phyloP scores from a whole-genome alignment of 2,113 vertebrate species.

The Heterotilapia buettikoferi region DNA sequence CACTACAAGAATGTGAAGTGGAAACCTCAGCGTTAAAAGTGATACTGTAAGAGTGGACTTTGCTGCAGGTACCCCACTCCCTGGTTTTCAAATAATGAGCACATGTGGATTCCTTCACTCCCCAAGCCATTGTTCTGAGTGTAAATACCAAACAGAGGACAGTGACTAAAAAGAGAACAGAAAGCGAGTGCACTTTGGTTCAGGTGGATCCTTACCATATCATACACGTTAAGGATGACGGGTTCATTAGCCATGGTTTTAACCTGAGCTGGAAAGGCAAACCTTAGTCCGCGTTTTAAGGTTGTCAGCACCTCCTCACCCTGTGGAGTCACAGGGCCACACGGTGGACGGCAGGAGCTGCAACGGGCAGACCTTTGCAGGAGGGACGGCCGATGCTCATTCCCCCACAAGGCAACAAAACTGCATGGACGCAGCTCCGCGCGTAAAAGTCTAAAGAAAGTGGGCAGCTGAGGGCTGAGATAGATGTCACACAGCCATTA shows the following conservation, averaged over 20 bases:
- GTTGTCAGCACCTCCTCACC: constrained; percentile 49
- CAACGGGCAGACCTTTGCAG: background rate
- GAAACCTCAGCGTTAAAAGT: background rate
- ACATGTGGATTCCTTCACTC: background rate
- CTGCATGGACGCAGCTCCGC: background rate
- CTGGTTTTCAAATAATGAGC: background rate
- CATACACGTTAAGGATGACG: constrained; percentile 92
- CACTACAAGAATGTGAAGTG: background rate
- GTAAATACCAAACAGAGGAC: background rate
- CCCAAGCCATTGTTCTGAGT: background rate
- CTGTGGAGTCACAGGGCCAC: constrained; percentile 33
- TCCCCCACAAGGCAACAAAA: background rate
- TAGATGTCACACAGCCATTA: background rate
- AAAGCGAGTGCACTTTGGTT: background rate
- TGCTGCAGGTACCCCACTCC: background rate
- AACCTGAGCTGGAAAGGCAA: constrained; percentile 62
- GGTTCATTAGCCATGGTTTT: constrained; percentile 91
- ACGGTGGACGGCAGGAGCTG: background rate
- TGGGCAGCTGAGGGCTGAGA: background rate
- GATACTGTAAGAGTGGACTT: background rate
- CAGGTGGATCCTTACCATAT: constrained; percentile 81
- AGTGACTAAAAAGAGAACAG: background rate
- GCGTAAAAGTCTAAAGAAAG: background rate
- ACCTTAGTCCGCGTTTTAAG: constrained; percentile 44
- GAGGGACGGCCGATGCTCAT: background rate